Base-by-base conservation (phyloP, 2,797 vertebrate species). In the Eulemur albifrons region DNA sequence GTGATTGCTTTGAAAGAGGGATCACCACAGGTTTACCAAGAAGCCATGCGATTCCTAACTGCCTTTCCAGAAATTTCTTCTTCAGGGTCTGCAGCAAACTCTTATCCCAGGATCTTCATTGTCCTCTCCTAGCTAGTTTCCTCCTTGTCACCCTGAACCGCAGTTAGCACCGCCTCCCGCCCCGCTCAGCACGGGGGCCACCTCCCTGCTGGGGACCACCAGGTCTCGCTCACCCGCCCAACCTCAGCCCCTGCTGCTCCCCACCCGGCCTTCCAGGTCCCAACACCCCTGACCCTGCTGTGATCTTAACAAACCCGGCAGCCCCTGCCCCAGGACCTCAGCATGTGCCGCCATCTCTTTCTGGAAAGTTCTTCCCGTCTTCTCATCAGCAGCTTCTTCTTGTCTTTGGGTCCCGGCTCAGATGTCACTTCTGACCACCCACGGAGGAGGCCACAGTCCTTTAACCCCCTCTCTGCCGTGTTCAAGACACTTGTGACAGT, bases 31-130 rank as follows among this genome's bases (percentile, higher is more conserved):
- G 38, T 94, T 10, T 65, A 48, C 94, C 4, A 59, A 96, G 92
- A 97, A 88, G 90, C 67, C 57, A 21, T 40, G 93, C 72, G 7
- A 85, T 72, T 91, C 95, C 91, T 95, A 83, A 94, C 88, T 92
- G 95, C 95, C 95, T 97, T 98, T 97, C 73, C 67, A 73, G 83
- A 88, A 79, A 38, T 20, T 69, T 92, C 82, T 52, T 85, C 84
- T 61, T 18, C 21, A 0, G 14, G 57, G 61, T 10, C 1, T 15
- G 1, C 18, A 38, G 61, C 43, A 32, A 23, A 25, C 30, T 32
- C 27, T 25, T 2, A 3, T 38, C 13, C 12, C 38, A 23, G 38
- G 4, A 0, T 14, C 52, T 23, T 45, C 23, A 1, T 18, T 20
- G 45, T 2, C 25, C 18, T 21, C 12, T 45, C 18, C 54, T 0